Conservation (phyloP, 2,888 invertebrate species). For the Trichopoda pennipes region DNA sequence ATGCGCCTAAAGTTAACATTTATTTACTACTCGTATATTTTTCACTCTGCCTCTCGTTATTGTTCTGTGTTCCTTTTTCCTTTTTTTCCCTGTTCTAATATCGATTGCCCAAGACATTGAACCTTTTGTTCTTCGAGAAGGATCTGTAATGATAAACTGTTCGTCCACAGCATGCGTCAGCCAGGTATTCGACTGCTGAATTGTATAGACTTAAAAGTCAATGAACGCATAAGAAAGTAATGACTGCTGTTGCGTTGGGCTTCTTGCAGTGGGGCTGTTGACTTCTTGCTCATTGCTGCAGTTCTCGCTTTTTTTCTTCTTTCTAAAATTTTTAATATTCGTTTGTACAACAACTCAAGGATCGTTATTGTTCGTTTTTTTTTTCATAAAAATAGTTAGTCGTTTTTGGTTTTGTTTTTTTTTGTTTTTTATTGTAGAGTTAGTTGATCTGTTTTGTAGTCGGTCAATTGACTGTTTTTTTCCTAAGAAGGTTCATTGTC, state of each 20-base stretch:
- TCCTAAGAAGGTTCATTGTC: conserved; percentile 64
- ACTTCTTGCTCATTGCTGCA: conserved; percentile 42
- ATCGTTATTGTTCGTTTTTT: conserved; percentile 19
- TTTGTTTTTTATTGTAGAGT: conserved; percentile 8
- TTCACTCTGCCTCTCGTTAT: conserved; percentile 1
- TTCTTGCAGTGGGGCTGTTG: conserved; percentile 50
- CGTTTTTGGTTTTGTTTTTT: too few species aligned
- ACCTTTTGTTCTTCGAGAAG: conserved; percentile 49
- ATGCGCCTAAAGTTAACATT: background rate
- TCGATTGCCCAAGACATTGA: conserved; percentile 51
- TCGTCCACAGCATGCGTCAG: background rate
- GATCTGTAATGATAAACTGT: conserved; percentile 41
- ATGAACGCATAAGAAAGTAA: conserved; percentile 59
- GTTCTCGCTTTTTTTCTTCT: conserved; percentile 11
- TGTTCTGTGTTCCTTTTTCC: conserved; percentile 19
- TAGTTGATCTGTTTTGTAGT: conserved; percentile 50
- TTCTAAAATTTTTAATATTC: conserved; percentile 17
- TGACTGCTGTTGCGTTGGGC: conserved; percentile 21
- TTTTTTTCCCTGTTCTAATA: conserved; percentile 53
- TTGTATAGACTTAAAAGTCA: conserved; percentile 30
- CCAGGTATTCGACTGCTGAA: conserved; percentile 4
- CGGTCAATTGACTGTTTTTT: conserved; percentile 51
- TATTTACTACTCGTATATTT: conserved; percentile 6
- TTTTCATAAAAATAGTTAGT: background rate
- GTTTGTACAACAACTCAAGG: background rate